Evolutionary conservation across 35 echinoderm and acorn worm species (phyloP).

Genomic region (Strongylocentrotus purpuratus): DNA sequence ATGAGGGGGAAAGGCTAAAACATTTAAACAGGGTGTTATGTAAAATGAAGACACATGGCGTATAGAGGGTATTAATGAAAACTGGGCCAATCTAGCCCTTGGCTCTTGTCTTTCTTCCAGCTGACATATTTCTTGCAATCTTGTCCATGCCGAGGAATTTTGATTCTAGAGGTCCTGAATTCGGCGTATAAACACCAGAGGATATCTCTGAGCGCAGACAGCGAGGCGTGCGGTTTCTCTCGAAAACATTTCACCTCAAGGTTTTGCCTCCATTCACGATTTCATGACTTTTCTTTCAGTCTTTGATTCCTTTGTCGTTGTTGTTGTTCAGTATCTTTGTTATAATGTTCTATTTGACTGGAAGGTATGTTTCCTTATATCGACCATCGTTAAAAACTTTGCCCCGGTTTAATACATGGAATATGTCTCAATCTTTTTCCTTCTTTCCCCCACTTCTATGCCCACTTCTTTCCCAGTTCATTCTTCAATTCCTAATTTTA

Average conservation of each 20-base stretch:
- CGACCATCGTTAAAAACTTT: neutral
- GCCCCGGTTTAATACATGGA: neutral
- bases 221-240: neutral
- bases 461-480: neutral
- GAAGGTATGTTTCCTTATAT: neutral
- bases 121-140: slow-evolving; percentile 11
- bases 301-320: neutral
- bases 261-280: neutral
- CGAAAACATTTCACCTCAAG: neutral
- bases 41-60: neutral
- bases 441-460: too few species aligned
- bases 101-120: neutral
- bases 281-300: neutral
- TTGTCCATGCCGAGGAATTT: neutral
- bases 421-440: neutral
- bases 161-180: neutral
- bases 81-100: neutral
- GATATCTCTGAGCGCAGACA: neutral
- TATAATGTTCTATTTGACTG: neutral
- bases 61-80: neutral
- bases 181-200: neutral
- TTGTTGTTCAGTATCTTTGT: neutral
- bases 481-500: neutral
- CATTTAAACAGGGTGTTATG: neutral
- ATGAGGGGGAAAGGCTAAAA: neutral